Evolutionary conservation across 2,797 vertebrate species (phyloP).

Genomic region (Loriculus beryllinus): DNA sequence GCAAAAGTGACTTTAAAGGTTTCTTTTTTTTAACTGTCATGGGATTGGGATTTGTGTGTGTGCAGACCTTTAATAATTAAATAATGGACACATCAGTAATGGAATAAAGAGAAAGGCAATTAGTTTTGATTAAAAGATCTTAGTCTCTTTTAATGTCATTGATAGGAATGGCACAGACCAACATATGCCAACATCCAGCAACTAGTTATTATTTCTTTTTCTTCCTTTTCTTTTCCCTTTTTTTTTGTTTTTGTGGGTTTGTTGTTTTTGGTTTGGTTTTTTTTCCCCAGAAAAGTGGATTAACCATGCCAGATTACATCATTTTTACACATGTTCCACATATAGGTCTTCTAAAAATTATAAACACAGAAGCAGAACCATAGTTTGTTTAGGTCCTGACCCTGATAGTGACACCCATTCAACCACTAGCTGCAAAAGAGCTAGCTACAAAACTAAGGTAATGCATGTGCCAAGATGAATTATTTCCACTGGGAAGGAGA

Average conservation of each 20-base stretch:
- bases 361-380: slow-evolving; percentile 34
- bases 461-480: neutral
- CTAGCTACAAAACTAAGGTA: neutral
- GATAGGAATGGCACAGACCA: neutral
- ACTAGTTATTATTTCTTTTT: neutral
- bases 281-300: neutral
- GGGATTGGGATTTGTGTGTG: neutral
- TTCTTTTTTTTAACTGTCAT: neutral
- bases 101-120: slow-evolving; percentile 20
- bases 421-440: neutral
- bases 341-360: slow-evolving; percentile 31
- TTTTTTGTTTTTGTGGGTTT: neutral
- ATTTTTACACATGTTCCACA: slow-evolving; percentile 27
- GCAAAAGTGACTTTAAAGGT: neutral
- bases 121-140: slow-evolving; percentile 30
- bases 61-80: neutral
- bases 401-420: slow-evolving; percentile 1
- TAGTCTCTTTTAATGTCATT: neutral
- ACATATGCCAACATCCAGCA: slow-evolving; percentile 3
- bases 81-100: neutral
- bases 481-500: slow-evolving; percentile 27
- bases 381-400: slow-evolving; percentile 10
- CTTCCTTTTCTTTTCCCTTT: neutral
- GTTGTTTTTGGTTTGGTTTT: no score
- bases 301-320: slow-evolving; percentile 4